Evolutionary conservation across 2,113 vertebrate species (phyloP).

Genomic region (Clarias gariepinus): DNA sequence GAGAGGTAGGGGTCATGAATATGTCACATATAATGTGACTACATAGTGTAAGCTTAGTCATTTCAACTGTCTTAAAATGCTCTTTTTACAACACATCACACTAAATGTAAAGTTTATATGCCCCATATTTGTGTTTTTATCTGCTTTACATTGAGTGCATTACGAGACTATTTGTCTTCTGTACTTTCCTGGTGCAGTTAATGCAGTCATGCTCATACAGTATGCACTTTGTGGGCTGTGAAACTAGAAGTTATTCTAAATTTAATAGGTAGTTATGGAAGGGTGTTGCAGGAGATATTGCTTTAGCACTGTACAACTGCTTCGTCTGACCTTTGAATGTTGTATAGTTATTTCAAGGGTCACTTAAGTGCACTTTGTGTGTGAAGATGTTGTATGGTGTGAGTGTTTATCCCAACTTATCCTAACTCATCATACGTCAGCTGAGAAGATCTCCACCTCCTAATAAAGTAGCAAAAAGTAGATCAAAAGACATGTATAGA

Average conservation of each 20-base stretch:
- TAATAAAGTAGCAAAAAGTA: not conserved
- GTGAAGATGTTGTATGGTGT: not conserved
- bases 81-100: not conserved
- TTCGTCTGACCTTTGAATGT: conserved; percentile 13
- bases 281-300: not conserved
- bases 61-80: not conserved
- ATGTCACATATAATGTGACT: conserved; percentile 22
- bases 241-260: not conserved
- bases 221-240: not conserved
- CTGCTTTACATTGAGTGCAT: not conserved
- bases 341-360: not conserved
- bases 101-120: not conserved
- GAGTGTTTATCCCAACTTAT: not conserved
- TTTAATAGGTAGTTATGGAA: not conserved
- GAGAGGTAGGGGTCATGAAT: not conserved
- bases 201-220: not conserved
- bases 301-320: not conserved
- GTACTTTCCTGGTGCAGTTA: not conserved
- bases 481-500: not conserved
- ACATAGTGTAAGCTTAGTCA: not conserved
- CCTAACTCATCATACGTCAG: not conserved
- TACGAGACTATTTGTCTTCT: not conserved
- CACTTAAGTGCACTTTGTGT: conserved; percentile 44
- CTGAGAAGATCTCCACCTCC: not conserved
- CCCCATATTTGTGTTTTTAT: not conserved